A percentile compares a stretch with the other conserved stretches of the same genome.
Evolutionary conservation across 2,797 vertebrate species (phyloP).

Genomic region (Sebastes umbrosus): DNA sequence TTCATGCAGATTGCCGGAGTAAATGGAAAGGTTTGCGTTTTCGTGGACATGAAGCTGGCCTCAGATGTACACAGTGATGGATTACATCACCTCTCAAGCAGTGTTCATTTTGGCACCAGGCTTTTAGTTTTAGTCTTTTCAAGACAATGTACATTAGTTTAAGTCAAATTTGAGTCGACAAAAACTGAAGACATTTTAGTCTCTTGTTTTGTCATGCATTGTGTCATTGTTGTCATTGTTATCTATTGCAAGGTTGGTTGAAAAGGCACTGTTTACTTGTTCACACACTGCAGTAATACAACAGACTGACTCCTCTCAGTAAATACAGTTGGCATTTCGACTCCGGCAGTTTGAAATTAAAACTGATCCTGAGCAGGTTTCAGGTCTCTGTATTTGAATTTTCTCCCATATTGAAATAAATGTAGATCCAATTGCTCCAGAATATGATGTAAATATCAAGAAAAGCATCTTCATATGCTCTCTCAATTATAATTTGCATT

Average conservation of each 20-base stretch:
- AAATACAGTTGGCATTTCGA: background rate
- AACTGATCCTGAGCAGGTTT: background rate
- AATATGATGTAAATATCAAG: background rate
- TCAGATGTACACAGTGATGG: slow-evolving; percentile 2
- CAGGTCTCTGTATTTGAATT: background rate
- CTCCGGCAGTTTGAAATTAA: background rate
- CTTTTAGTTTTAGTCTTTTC: background rate
- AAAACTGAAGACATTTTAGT: background rate
- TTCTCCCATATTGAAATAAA: background rate
- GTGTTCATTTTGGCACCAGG: background rate
- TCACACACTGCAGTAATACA: background rate
- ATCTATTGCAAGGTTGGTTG: background rate
- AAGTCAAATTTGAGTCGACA: background rate
- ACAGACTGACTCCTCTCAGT: background rate
- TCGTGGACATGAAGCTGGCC: background rate
- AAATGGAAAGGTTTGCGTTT: slow-evolving; percentile 14
- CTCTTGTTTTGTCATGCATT: background rate
- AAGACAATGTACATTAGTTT: background rate
- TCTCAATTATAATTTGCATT: background rate
- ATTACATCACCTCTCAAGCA: background rate
- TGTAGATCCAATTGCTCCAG: background rate
- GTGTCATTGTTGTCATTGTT: background rate
- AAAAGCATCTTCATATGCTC: background rate
- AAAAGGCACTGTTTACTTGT: background rate
- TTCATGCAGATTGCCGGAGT: slow-evolving; percentile 29